Conservation (phyloP, 92 coral and sea anemone species). For the Parazoanthus atlanticus region DNA sequence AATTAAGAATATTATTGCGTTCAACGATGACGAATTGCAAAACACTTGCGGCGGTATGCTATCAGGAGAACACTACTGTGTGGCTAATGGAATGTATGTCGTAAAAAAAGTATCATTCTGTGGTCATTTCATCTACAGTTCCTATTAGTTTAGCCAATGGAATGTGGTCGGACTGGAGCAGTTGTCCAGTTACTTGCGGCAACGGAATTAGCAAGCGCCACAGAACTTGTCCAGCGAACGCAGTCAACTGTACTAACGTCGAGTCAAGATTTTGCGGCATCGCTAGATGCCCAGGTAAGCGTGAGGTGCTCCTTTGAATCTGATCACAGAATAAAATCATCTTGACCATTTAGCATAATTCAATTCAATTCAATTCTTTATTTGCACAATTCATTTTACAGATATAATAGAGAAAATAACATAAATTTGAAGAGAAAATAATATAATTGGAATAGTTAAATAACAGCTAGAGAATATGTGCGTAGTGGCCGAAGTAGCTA, state of each 20-base stretch:
- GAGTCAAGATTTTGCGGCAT: conserved; percentile 32
- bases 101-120: not conserved
- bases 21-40: not conserved
- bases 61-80: no score
- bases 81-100: no score
- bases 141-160: not conserved
- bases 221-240: not conserved
- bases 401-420: no score
- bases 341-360: not conserved
- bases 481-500: no score
- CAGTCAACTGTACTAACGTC: not conserved
- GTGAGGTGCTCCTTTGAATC: no score
- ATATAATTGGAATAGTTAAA: no score
- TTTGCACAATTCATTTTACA: no score
- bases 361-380: no score
- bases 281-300: conserved; percentile 38
- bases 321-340: no score
- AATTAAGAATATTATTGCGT: not conserved
- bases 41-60: no score
- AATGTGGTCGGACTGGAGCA: conserved; percentile 45
- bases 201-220: conserved; percentile 34
- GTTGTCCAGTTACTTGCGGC: conserved; percentile 41
- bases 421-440: no score
- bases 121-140: not conserved
- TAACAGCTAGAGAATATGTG: no score